These are phyloP conservation scores for Pseudomyrmex pallidus DNA, from an alignment of 1,140 invertebrate genomes.

Conservation along the genomic window DNA sequence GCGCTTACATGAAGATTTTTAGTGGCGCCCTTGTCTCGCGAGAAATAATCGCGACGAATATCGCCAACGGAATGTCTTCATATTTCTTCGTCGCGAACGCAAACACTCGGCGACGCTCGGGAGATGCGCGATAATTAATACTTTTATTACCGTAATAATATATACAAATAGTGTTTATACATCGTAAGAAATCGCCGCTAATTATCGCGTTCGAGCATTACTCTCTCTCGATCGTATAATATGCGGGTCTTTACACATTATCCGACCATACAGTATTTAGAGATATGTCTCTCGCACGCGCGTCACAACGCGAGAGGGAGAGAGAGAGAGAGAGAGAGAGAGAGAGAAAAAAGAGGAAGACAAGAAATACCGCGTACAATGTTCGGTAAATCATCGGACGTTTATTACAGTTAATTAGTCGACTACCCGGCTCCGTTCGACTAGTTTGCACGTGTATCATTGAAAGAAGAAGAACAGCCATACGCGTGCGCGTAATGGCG, in stretches of 20 bases:
- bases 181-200: constrained; percentile 50
- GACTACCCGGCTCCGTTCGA: constrained; percentile 64
- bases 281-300: constrained; percentile 12
- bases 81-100: constrained; percentile 31
- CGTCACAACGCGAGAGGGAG: constrained; percentile 24
- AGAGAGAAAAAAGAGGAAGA: constrained; percentile 40
- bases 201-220: constrained; percentile 39
- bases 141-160: constrained; percentile 49
- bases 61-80: constrained; percentile 44
- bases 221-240: constrained; percentile 42
- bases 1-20: constrained; percentile 54
- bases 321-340: constrained; percentile 35
- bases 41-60: constrained; percentile 52
- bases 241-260: constrained; percentile 50
- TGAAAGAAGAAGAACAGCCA: constrained; percentile 27
- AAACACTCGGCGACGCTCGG: constrained; percentile 28
- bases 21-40: constrained; percentile 25
- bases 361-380: constrained; percentile 2
- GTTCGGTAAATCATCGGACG: constrained; percentile 80
- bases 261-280: constrained; percentile 31
- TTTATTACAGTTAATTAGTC: constrained; percentile 81
- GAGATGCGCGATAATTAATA: constrained; percentile 54
- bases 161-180: constrained; percentile 50
- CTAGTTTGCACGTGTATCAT: constrained; percentile 73
- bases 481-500: constrained; percentile 37